Evolutionary conservation across 2,113 vertebrate genomes (phyloP).

Genomic region (Megalops atlanticus): DNA sequence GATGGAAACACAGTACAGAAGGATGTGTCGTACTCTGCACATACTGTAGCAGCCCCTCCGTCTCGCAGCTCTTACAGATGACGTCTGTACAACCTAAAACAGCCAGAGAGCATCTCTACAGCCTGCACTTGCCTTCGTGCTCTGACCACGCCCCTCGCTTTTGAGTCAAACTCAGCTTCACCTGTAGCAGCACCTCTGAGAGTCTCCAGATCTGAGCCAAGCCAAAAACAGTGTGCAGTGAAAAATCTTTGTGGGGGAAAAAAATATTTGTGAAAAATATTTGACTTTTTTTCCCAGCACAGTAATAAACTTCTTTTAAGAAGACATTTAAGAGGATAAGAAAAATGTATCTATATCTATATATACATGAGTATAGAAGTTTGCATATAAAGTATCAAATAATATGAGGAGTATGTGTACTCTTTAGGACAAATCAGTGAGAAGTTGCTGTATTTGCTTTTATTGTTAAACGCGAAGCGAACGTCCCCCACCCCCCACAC

Average conservation of each 20-base stretch:
- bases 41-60: no score
- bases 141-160: no score
- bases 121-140: background rate
- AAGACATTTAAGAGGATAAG: background rate
- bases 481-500: background rate
- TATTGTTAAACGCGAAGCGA: background rate
- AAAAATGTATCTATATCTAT: background rate
- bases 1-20: no score
- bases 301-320: background rate
- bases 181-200: no score
- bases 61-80: background rate
- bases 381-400: slow-evolving; percentile 9
- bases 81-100: background rate
- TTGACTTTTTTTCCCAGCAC: background rate
- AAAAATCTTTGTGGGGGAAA: no score
- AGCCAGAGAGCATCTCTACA: background rate
- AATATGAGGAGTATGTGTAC: background rate
- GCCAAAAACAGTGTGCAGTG: background rate
- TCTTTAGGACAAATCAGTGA: slow-evolving; percentile 5
- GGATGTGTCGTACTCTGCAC: no score
- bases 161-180: no score
- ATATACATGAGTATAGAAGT: slow-evolving; percentile 11
- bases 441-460: slow-evolving; percentile 23
- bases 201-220: background rate
- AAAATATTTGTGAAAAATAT: background rate